Percentiles rank a stretch among this genome's conserved stretches.
These are phyloP conservation scores for Gopherus evgoodei DNA, from an alignment of 2,113 vertebrate genomes.

Conservation along the genomic window DNA sequence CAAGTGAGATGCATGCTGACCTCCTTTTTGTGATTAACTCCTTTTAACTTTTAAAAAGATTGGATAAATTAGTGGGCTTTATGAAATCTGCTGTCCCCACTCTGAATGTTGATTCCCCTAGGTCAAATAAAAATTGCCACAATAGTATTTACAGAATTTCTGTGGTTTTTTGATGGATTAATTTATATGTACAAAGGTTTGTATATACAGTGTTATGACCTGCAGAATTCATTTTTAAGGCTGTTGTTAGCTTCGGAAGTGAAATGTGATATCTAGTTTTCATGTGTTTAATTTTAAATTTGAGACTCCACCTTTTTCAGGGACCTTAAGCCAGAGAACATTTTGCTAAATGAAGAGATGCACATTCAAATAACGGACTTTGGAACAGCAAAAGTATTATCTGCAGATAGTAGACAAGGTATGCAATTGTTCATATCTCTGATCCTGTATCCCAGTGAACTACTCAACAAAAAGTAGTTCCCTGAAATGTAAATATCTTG, in stretches of 20 bases:
- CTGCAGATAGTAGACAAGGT: constrained; percentile 97
- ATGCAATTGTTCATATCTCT: neutral
- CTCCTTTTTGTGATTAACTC: neutral
- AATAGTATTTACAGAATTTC: neutral
- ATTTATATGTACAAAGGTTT: neutral
- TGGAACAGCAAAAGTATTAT: constrained; percentile 96
- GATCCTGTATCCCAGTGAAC: neutral
- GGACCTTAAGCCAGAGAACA: constrained; percentile 99
- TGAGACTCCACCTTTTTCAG: constrained; percentile 79
- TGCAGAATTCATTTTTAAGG: neutral
- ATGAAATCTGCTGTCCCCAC: neutral
- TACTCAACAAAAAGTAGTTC: constrained; percentile 69
- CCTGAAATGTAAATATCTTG: neutral
- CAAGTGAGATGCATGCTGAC: neutral
- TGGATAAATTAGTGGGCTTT: neutral
- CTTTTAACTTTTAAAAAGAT: neutral
- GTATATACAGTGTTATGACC: neutral
- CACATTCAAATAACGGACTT: constrained; percentile 99
- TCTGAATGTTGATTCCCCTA: neutral
- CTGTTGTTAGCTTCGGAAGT: neutral
- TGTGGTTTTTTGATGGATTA: neutral
- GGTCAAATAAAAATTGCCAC: neutral
- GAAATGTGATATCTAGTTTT: neutral
- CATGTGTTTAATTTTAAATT: constrained; percentile 22
- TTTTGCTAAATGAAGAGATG: constrained; percentile 98